Base-by-base conservation (phyloP, 2,113 vertebrate genomes). In the Etia nguti region DNA sequence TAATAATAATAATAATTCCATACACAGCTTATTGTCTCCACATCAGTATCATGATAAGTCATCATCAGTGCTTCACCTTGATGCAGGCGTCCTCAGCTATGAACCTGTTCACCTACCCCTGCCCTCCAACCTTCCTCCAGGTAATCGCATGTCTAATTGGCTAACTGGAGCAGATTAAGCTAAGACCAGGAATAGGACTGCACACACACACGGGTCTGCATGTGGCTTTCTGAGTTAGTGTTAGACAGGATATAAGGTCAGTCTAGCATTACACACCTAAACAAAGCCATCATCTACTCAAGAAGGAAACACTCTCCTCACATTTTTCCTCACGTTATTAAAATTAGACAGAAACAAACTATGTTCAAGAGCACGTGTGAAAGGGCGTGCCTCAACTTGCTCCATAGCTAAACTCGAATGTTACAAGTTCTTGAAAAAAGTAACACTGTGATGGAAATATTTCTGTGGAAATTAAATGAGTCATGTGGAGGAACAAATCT, bases 121-220 rank as follows among this genome's bases (percentile, higher is more conserved):
- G 62, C 50, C 38, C 75, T 79, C 36, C 65, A 59, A 59, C 24
- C 56, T 54, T 31, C 83, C 62, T 41, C 6, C 65, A 38, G 75
- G 36, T 92, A 89, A 93, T 91, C 92, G 88, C 4, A 34, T 13
- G 20, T 80, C 68, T 92, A 92, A 93, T 93, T 85, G 89, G 91
- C 62, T 90, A 89, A 93, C 22, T 50, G 11, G 82, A 87, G 31
- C 65, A 86, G 77, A 84, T 86, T 50, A 79, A 82, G 89, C 86
- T 54, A 55, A 86, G 4, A 55, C 70, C 88, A 87, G 34, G 82
- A 91, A 91, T 83, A 85, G 86, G 56, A 36, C 56, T 24, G 36
- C 60, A 62, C 62, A 6, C 5, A n/a, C 24, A 75, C 36, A 43
- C 5, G 62, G 1, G 75, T 26, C 15, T 59, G 8, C 73, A 26